phyloP scores from a whole-genome alignment of 2,888 invertebrate species.

The Plagodis pulveraria region DNA sequence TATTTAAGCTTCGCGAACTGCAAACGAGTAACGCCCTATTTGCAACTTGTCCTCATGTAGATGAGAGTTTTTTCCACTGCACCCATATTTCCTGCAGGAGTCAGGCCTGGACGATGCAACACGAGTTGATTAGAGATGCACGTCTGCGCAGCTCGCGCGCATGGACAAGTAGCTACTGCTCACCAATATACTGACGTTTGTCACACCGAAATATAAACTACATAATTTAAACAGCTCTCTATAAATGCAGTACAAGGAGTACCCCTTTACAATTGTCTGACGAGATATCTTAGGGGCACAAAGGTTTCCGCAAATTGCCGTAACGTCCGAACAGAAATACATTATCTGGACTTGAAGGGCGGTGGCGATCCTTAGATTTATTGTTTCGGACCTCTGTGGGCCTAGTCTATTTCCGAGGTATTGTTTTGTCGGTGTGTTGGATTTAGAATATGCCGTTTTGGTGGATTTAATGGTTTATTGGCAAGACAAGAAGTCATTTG shows the following conservation, averaged over 20 bases:
- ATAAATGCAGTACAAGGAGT: slow-evolving; percentile 49
- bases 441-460: neutral
- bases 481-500: neutral
- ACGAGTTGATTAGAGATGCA: too few species aligned
- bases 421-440: slow-evolving; percentile 29
- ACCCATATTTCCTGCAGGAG: too few species aligned
- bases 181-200: too few species aligned
- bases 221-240: slow-evolving; percentile 40
- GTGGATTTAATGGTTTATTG: slow-evolving; percentile 1
- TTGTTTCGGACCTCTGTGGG: slow-evolving; percentile 62
- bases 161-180: too few species aligned
- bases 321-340: slow-evolving; percentile 83
- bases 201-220: neutral
- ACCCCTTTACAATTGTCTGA: slow-evolving; percentile 76
- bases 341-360: slow-evolving; percentile 78
- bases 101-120: too few species aligned
- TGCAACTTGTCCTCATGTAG: too few species aligned
- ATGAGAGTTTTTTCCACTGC: too few species aligned
- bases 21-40: too few species aligned
- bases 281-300: slow-evolving; percentile 84
- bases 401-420: slow-evolving; percentile 69
- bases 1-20: too few species aligned
- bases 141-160: too few species aligned
- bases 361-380: slow-evolving; percentile 72
- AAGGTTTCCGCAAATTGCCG: slow-evolving; percentile 84